Evolutionary conservation across 2,797 vertebrate genomes (phyloP).

Genomic region (Coracias cyanogaster): DNA sequence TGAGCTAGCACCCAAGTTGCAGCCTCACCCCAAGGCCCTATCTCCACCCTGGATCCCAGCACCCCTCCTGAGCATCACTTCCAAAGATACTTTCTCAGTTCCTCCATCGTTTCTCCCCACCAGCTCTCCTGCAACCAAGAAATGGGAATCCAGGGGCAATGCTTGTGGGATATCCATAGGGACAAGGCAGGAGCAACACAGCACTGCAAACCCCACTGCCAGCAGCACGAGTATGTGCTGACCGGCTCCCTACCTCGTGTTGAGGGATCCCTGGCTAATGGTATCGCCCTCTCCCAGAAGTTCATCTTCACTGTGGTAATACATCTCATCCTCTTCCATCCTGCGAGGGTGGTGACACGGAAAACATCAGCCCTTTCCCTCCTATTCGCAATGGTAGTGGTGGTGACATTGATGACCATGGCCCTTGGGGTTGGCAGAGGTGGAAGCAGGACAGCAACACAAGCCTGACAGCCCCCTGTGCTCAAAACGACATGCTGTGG

Average conservation of each 20-base stretch:
- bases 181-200: not conserved
- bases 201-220: not conserved
- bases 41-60: not conserved
- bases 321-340: constrained; percentile 41
- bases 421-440: not conserved
- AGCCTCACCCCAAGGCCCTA: not conserved
- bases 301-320: constrained; percentile 61
- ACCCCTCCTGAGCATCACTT: not conserved
- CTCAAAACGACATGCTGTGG: not conserved
- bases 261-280: constrained; percentile 64
- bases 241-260: not conserved
- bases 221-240: not conserved
- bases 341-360: not conserved
- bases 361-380: not conserved
- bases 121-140: not conserved
- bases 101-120: not conserved
- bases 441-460: not conserved
- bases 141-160: not conserved
- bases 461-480: too few relatives aligned
- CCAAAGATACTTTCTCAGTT: not conserved
- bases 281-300: constrained; percentile 55
- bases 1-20: rapidly evolving
- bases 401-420: not conserved
- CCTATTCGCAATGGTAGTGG: rapidly evolving
- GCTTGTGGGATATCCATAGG: not conserved